Evolutionary conservation across 2,888 invertebrate species (phyloP).

Genomic region (Eudasyphora cyanicolor): DNA sequence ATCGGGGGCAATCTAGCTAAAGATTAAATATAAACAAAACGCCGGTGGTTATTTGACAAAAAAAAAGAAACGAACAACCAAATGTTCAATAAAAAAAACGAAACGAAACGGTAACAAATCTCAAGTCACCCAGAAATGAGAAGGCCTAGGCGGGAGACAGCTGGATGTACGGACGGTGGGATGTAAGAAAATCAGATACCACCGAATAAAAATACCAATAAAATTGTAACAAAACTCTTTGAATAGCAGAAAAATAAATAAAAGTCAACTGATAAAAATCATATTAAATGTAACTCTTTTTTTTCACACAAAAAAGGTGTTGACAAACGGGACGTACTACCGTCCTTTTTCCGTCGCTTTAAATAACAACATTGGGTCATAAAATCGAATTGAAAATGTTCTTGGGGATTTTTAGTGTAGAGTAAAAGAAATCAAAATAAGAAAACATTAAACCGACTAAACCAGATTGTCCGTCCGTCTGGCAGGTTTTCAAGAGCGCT

Average conservation of each 20-base stretch:
- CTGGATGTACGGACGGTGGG: background rate
- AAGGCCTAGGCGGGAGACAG: background rate
- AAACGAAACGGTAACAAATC: constrained; percentile 8
- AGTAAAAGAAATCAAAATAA: constrained; percentile 27
- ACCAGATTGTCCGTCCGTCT: constrained; percentile 5
- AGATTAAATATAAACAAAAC: constrained; percentile 62
- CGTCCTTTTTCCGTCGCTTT: background rate
- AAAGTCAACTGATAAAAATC: constrained; percentile 51
- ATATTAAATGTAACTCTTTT: constrained; percentile 47
- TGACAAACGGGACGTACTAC: constrained; percentile 22
- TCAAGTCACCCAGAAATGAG: background rate
- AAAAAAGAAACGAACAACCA: background rate
- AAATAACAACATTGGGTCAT: background rate
- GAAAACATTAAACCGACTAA: constrained; percentile 20
- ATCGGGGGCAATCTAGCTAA: background rate
- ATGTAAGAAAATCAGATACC: no score
- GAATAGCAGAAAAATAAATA: constrained; percentile 27
- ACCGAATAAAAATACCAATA: background rate
- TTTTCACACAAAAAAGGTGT: no score
- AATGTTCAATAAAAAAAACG: background rate
- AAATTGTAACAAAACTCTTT: constrained; percentile 24
- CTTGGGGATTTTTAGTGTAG: no score
- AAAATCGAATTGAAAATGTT: no score
- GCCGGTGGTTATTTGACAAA: constrained; percentile 48
- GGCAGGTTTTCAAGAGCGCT: no score